phyloP scores from a whole-genome alignment of 1,140 invertebrate genomes.

The Drosophila navojoa region DNA sequence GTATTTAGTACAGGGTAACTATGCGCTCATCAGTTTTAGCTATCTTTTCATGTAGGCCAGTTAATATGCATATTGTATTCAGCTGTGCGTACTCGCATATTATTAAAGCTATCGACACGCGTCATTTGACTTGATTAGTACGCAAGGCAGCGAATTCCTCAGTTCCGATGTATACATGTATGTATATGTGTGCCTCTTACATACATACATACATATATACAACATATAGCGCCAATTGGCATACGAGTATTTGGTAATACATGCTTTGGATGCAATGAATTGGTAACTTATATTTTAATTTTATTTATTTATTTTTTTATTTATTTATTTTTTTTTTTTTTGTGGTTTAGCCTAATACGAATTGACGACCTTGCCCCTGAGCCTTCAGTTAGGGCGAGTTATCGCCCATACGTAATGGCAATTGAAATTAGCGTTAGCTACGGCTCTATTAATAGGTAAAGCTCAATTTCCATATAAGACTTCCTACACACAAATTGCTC shows the following conservation, averaged over 20 bases:
- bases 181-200: not conserved
- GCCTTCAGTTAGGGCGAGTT: conserved; percentile 22
- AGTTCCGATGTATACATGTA: conserved; percentile 18
- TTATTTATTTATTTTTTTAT: too few relatives aligned
- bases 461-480: not conserved
- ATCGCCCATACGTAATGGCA: conserved; percentile 23
- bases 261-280: not conserved
- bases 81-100: conserved; percentile 12
- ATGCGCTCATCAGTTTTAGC: conserved; percentile 17
- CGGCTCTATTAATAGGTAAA: not conserved
- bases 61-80: conserved; percentile 37
- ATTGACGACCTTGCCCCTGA: conserved; percentile 22
- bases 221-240: not conserved
- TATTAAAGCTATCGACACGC: conserved; percentile 62
- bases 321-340: too few relatives aligned
- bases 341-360: not conserved
- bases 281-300: not conserved
- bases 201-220: not conserved
- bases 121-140: conserved; percentile 72
- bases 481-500: not conserved
- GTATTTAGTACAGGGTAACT: too few relatives aligned
- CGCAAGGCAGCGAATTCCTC: conserved; percentile 41
- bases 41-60: conserved; percentile 3
- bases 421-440: conserved; percentile 15
- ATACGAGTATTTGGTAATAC: conserved; percentile 11